Base-by-base conservation (phyloP, 2,113 vertebrate genomes). In the Amazona vittata region DNA sequence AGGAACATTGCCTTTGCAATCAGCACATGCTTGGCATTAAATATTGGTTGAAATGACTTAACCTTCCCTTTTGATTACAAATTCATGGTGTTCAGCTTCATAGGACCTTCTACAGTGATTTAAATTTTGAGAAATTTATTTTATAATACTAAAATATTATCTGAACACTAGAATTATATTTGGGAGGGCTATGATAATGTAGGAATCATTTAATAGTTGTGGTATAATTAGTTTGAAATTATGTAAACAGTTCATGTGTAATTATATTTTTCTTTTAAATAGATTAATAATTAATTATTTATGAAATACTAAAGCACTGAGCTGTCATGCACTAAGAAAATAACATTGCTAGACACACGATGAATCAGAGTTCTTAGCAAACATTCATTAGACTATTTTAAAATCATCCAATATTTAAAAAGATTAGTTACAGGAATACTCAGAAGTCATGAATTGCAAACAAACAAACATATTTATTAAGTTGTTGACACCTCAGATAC, bases 181-280 rank as follows among this genome's bases (percentile, higher is more conserved):
- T 2, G 0, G 4, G 22, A 37, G 33, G 5, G 4, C 71, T 92
- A 47, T 68, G 68, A 60, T 64, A 76, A 78, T 78, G 20, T 26
- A 83, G 41, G 12, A 83, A 68, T 83, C 10, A 49, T 79, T 83
- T 83, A 78, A 92, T 50, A 81, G 21, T 47, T 78, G 29, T 53
- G 14, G 24, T 44, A 15, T 85, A 95, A 95, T 94, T 92, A 89
- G 46, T 76, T 91, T 83, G 47, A 89, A 96, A 86, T 96, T 89
- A 95, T 90, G 71, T 84, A 89, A 97, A 47, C 15, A 80, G 86
- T 85, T 69, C 10, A 43, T 73, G 47, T 71, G 50, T 75, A 91
- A 93, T 93, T 91, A 83, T 49, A 49, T 84, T 94, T 94, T 89
- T 78, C 39, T 87, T 96, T 96, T 74, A 82, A 94, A 85, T 90